Percentiles rank a stretch among this genome's conserved stretches.
Evolutionary conservation across 1,140 invertebrate genomes (phyloP).

Genomic region (Wasmannia auropunctata): DNA sequence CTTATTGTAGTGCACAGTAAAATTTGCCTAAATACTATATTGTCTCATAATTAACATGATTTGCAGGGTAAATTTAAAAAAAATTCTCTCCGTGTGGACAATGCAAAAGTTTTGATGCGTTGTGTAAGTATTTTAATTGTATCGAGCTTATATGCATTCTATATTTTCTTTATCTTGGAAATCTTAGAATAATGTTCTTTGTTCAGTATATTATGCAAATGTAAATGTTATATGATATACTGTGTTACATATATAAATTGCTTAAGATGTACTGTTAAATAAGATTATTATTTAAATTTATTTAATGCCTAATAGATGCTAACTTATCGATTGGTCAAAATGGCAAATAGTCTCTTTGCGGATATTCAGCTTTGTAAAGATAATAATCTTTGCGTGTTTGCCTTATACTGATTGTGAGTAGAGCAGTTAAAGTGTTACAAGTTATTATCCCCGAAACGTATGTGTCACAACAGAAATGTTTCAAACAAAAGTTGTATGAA

Average conservation of each 20-base stretch:
- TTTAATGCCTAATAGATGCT: not conserved
- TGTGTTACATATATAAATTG: not conserved
- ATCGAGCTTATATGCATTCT: not conserved
- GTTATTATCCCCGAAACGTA: too few species aligned
- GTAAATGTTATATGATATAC: not conserved
- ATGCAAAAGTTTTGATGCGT: not conserved
- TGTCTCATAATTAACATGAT: too few species aligned
- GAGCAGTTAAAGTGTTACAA: too few species aligned
- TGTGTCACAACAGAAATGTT: too few species aligned
- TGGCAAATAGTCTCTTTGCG: too few species aligned
- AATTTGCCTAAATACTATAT: too few species aligned
- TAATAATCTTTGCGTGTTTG: not conserved
- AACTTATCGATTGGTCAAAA: not conserved
- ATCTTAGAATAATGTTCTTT: not conserved
- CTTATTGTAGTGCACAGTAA: too few species aligned
- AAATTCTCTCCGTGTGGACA: too few species aligned
- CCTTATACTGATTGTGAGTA: too few species aligned
- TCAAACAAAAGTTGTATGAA: too few species aligned
- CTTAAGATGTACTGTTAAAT: not conserved
- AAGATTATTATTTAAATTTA: not conserved
- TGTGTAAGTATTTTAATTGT: not conserved
- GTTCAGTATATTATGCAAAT: not conserved
- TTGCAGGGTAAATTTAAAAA: too few species aligned
- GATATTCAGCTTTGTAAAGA: not conserved
- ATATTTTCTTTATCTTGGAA: not conserved